Evolutionary conservation across 2,888 invertebrate species (phyloP), one percentile per base, ranked within the genome.

Genomic region (Timema cristinae): DNA sequence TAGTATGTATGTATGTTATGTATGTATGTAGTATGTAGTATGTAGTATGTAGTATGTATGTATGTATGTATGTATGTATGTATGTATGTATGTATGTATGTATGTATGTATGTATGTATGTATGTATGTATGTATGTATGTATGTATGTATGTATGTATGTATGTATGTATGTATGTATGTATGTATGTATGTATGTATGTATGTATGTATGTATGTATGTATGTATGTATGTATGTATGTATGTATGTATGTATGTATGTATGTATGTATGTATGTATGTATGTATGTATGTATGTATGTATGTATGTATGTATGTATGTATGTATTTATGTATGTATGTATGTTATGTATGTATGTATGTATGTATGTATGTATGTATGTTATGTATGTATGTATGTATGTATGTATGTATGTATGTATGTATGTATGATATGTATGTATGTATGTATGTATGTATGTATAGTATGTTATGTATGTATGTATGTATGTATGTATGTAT

Each of bases 1-100:
- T n/a, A n/a, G n/a, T n/a, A n/a, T n/a, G n/a, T n/a, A n/a, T n/a
- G n/a, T n/a, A n/a, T n/a, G n/a, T n/a, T n/a, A n/a, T n/a, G n/a
- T n/a, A n/a, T n/a, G n/a, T n/a, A n/a, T n/a, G n/a, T n/a, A 56
- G n/a, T n/a, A n/a, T n/a, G n/a, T n/a, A n/a, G n/a, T n/a, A n/a
- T n/a, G n/a, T n/a, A n/a, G n/a, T n/a, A n/a, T n/a, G n/a, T n/a
- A n/a, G n/a, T n/a, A n/a, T n/a, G n/a, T 15, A 7, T 56, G 56
- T 56, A 56, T 56, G 56, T 56, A 56, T 56, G 56, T 56, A 56
- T 56, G 56, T 56, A 56, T 56, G 56, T 56, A 56, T 56, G 56
- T 56, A 56, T 56, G 56, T 56, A 56, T 56, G 56, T 56, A 56
- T 56, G 56, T 56, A 56, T 56, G 56, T 56, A 56, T 56, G 56